Base-by-base conservation (phyloP, 2,797 vertebrate genomes). In the Muscicapa comitata region DNA sequence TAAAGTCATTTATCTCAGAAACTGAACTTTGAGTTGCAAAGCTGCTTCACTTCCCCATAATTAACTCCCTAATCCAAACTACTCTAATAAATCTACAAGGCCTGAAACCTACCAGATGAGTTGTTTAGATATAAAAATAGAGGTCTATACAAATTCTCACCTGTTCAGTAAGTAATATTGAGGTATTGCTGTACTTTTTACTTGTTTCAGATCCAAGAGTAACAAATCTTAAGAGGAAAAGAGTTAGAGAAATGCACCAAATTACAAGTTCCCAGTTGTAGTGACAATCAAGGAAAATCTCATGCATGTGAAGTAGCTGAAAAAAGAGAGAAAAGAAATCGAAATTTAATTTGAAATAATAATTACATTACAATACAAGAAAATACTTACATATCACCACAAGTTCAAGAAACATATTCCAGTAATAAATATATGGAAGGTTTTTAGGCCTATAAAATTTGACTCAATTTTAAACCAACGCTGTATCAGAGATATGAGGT, bases 111-210 rank as follows among this genome's bases (percentile, higher is more conserved):
- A 74, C 2, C 13, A 76, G 16, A 54, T 25, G 3, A 68, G 21
- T 26, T 70, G 24, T 73, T 89, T 47, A 80, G 17, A 57, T 66
- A 80, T 8, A 87, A 86, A 81, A 67, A 85, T 16, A 53, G 4
- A 91, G 18, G 12, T 57, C 43, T 75, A 19, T 9, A 75, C 15
- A 78, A 73, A 83, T 82, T 75, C 97, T 95, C 94, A 99, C 99
- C 99, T 99, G 99, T 92, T 99, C 99, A 16, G 99, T 99, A 95
- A 99, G 99, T 97, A 99, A 98, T 93, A 99, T 99, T 98, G 99
- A 99, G 97, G 99, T 99, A 99, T 99, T 99, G 98, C 99, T 99
- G 97, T 99, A 99, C 96, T 99, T 99, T 98, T 99, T 99, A 98
- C 99, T 99, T 95, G 99, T 99, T 98, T 99, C 99, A 5, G 99